Evolutionary conservation across 2,888 invertebrate genomes (phyloP).

Genomic region (Diarsia brunnea): DNA sequence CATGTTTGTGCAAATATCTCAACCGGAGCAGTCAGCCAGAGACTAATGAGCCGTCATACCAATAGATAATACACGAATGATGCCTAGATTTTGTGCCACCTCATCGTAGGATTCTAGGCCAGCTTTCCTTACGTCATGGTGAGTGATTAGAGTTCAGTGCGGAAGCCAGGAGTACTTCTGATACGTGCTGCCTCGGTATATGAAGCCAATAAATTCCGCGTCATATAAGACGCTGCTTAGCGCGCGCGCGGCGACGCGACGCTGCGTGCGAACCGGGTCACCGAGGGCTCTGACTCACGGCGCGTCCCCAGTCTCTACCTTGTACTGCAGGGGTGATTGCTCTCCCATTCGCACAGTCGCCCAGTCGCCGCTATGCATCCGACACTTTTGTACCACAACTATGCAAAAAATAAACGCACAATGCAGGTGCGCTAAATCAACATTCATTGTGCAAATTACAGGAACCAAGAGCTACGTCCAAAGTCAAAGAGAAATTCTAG

Average conservation of each 20-base stretch:
- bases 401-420: constrained; percentile 64
- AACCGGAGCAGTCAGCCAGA: constrained; percentile 55
- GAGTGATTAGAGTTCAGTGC: constrained; percentile 29
- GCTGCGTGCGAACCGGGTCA: constrained; percentile 85
- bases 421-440: constrained; percentile 70
- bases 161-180: constrained; percentile 5
- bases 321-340: constrained; percentile 68
- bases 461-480: constrained; percentile 58
- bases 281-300: constrained; percentile 74
- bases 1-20: constrained; percentile 63
- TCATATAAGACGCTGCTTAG: constrained; percentile 74
- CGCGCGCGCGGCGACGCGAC: constrained; percentile 57
- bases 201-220: constrained; percentile 67
- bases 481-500: constrained; percentile 67
- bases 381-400: constrained; percentile 61
- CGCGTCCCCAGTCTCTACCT: constrained; percentile 65
- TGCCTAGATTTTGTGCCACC: constrained; percentile 53
- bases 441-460: constrained; percentile 76
- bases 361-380: constrained; percentile 51
- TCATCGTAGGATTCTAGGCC: constrained; percentile 48
- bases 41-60: constrained; percentile 65
- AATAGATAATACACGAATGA: constrained; percentile 62
- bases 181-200: constrained; percentile 28
- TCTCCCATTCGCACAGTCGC: constrained; percentile 51
- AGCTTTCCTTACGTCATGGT: constrained; percentile 35